Evolutionary conservation across 2,888 invertebrate species (phyloP).

Genomic region (Balanococcus diminutus): DNA sequence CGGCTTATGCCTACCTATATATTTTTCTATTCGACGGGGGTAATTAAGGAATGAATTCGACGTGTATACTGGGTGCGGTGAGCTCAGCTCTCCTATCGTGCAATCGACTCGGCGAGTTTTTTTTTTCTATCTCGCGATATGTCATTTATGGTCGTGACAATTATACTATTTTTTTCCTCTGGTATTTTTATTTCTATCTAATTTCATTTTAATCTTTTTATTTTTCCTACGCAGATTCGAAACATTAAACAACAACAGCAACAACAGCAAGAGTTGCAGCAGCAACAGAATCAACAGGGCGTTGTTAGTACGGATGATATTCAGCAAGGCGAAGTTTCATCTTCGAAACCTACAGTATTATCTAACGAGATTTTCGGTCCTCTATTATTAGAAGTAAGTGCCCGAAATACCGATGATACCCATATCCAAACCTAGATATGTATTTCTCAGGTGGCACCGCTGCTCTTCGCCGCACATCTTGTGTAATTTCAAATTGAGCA

Average conservation of each 20-base stretch:
- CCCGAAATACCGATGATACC: not conserved
- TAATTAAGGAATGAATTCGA: slow-evolving; percentile 11
- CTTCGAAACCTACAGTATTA: slow-evolving; percentile 81
- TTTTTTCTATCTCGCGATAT: not conserved
- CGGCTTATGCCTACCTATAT: slow-evolving; percentile 6
- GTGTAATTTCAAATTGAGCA: not conserved
- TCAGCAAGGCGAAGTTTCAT: slow-evolving; percentile 94
- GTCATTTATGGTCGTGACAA: not conserved
- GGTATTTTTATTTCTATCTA: not conserved
- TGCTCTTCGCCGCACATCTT: not conserved
- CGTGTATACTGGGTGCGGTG: not conserved
- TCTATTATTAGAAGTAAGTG: slow-evolving; percentile 71
- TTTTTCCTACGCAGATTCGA: slow-evolving; percentile 68
- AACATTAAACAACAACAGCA: slow-evolving; percentile 66
- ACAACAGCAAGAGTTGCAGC: slow-evolving; percentile 34
- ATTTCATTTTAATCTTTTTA: not conserved
- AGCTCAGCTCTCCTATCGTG: not conserved
- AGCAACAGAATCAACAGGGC: slow-evolving; percentile 13
- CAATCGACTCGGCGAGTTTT: not conserved
- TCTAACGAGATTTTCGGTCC: slow-evolving; percentile 75
- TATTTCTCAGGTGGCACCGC: not conserved
- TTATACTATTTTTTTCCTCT: not conserved
- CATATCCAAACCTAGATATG: too few species aligned
- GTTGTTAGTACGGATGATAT: slow-evolving; percentile 71
- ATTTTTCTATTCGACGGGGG: not conserved